Percentiles rank a stretch among this genome's conserved stretches.
Conservation (phyloP, 2,113 vertebrate genomes). For the Acanthisitta chloris region DNA sequence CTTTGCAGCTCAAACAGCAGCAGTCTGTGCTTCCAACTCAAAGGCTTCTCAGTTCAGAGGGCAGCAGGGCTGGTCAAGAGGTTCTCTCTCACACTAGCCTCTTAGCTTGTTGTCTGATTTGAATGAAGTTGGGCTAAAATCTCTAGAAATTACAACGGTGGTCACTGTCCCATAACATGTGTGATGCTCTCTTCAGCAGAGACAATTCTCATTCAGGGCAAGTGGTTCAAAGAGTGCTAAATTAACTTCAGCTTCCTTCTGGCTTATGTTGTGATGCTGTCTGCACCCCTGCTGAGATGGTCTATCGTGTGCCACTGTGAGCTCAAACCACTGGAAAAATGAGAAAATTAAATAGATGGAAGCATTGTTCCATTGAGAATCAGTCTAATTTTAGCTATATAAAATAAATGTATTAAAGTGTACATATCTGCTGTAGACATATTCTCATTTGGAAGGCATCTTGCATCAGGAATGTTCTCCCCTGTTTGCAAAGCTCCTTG, state of each 20-base stretch:
- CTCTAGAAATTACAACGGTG: not conserved
- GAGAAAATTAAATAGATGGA: not conserved
- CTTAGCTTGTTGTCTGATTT: not conserved
- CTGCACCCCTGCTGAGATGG: not conserved
- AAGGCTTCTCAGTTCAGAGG: not conserved
- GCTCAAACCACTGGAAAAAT: not conserved
- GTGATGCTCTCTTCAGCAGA: not conserved
- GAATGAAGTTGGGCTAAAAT: not conserved
- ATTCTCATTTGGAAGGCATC: not conserved
- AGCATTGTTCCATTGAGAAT: not conserved
- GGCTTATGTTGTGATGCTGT: not conserved
- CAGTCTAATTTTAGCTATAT: not conserved
- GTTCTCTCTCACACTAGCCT: not conserved
- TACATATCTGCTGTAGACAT: not conserved
- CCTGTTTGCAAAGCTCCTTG: not conserved
- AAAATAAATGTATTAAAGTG: not conserved
- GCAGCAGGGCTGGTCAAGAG: fast-evolving
- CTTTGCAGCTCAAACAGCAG: not conserved
- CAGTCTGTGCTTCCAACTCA: not conserved
- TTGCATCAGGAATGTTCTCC: not conserved
- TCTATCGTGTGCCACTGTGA: not conserved
- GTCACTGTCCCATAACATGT: not conserved
- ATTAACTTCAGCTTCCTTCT: not conserved
- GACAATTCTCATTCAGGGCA: not conserved
- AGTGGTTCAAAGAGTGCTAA: not conserved